Percentiles rank a stretch among this genome's conserved stretches.
These are phyloP conservation scores for Protomyctophum bolini DNA, from an alignment of 2,113 vertebrate species.

Conservation along the genomic window DNA sequence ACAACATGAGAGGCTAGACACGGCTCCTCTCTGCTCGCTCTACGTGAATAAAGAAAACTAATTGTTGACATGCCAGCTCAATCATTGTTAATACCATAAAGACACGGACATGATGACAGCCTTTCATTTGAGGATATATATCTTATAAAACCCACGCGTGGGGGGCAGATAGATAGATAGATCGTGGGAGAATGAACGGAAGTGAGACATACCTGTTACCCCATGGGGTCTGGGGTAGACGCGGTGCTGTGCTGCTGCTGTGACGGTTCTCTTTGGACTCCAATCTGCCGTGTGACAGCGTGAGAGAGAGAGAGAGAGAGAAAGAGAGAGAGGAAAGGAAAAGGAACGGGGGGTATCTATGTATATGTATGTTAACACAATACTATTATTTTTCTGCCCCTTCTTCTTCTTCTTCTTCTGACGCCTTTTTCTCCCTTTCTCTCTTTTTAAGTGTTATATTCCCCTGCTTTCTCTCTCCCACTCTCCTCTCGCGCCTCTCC, in stretches of 20 bases:
- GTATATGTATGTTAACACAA: conserved; percentile 32
- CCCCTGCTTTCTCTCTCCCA: conserved; percentile 45
- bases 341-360: too few relatives aligned
- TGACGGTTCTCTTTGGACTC: conserved; percentile 67
- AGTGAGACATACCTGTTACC: conserved; percentile 84
- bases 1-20: conserved; percentile 43
- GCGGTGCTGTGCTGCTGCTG: conserved; percentile 50
- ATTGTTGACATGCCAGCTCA: conserved; percentile 47
- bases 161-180: conserved; percentile 18
- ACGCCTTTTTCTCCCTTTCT: conserved; percentile 64
- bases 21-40: conserved; percentile 19
- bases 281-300: conserved; percentile 72
- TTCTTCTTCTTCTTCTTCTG: conserved; percentile 64
- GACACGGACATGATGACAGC: background rate
- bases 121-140: conserved; percentile 25
- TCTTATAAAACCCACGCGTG: conserved; percentile 20
- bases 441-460: conserved; percentile 38
- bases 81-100: background rate
- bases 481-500: conserved; percentile 71
- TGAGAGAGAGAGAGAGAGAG: conserved; percentile 42
- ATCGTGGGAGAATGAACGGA: conserved; percentile 42
- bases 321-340: conserved; percentile 55
- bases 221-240: conserved; percentile 81
- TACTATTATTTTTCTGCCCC: conserved; percentile 62
- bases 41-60: conserved; percentile 55